A percentile compares a stretch with the other conserved stretches of the same genome.
Evolutionary conservation across 64 coral and sea anemone genomes (phyloP).

Genomic region (Pocillopora verrucosa): DNA sequence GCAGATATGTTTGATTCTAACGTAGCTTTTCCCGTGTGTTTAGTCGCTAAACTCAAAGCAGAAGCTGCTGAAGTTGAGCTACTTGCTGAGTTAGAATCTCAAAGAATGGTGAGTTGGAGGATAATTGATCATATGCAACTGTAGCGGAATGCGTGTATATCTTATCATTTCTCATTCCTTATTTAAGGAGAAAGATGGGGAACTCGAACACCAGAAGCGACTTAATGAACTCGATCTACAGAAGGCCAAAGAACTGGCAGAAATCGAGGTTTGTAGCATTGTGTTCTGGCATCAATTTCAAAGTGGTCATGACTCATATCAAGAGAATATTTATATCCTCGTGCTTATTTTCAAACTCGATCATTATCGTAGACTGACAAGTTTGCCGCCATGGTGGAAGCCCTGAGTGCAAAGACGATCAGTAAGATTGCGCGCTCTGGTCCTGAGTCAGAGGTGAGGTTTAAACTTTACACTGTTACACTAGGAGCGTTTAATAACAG

Average conservation of each 20-base stretch:
- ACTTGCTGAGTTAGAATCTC: slow-evolving; percentile 69
- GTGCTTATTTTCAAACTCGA: neutral
- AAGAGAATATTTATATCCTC: no score
- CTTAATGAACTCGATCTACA: slow-evolving; percentile 75
- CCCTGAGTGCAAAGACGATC: slow-evolving; percentile 76
- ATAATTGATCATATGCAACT: neutral
- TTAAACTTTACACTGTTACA: neutral
- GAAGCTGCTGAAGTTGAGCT: slow-evolving; percentile 75
- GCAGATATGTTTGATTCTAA: neutral
- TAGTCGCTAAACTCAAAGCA: slow-evolving; percentile 86
- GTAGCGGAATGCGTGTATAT: neutral
- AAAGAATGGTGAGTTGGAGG: slow-evolving; percentile 58
- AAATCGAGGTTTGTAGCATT: slow-evolving; percentile 64
- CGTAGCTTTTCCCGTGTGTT: neutral
- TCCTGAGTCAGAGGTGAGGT: slow-evolving; percentile 83
- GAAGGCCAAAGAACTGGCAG: slow-evolving; percentile 76
- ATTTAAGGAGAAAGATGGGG: slow-evolving; percentile 61
- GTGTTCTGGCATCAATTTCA: neutral
- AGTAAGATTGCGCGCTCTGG: slow-evolving; percentile 73
- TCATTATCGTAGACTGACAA: slow-evolving; percentile 47
- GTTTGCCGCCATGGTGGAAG: slow-evolving; percentile 68
- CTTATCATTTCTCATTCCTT: no score
- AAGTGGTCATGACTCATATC: neutral
- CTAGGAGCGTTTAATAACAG: neutral
- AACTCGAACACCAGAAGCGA: slow-evolving; percentile 70